Base-by-base conservation (phyloP, 2,113 vertebrate genomes). In the Martes martes region DNA sequence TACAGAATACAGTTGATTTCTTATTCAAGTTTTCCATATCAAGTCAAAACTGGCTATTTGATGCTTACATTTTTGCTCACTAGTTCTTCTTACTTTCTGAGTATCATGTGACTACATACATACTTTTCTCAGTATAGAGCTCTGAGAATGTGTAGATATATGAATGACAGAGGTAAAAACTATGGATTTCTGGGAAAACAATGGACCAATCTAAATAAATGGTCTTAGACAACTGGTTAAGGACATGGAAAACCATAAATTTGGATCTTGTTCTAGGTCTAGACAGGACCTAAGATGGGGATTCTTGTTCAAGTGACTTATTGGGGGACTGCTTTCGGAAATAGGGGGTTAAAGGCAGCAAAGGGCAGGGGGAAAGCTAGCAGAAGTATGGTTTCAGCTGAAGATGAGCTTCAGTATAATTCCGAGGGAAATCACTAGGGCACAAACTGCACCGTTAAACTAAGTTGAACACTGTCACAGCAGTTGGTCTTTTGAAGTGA, bases 1-100 rank as follows among this genome's bases (percentile, higher is more conserved):
- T 89, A 86, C 6, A 71, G 78, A 95, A 88, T 33, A 33, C 1
- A 78, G 61, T 73, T 96, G 39, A 96, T 69, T 96, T 74, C 55
- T 33, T 95, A 24, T 59, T 97, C 33, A 76, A 26, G 24, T 92
- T 85, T 42, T 42, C 73, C 50, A 59, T 31, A 52, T 39, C 15
- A 50, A 80, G 57, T 84, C 57, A 90, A 94, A 74, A 97, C 61
- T 83, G 74, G 16, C 42, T 69, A 52, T 47, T 84, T 91, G 11
- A 97, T 28, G 42, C 2, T 67, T 88, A 76, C 81, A 36, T 23
- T 6, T 82, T 91, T 82, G 11, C 28, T 28, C 13, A 4, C 28
- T 57, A 63, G 4, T 61, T 84, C 33, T 65, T 83, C 33, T 94
- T 71, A 90, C 52, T 94, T 96, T 82, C 81, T 55, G 3, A 88